Conservation (phyloP, 2,797 vertebrate genomes). For the Fundulus diaphanus region DNA sequence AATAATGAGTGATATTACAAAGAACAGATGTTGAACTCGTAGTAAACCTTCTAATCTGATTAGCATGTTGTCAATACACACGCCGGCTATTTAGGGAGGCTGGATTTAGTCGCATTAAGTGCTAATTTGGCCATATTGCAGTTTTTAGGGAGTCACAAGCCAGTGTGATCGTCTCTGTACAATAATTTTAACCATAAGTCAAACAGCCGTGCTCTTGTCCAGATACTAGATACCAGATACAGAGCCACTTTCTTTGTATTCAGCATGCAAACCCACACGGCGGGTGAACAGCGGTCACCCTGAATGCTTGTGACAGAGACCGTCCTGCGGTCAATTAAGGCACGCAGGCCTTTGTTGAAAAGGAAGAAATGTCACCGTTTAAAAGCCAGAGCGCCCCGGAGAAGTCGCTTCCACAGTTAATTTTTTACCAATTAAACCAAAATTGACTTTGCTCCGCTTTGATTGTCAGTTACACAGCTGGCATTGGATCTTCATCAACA, state of each 20-base stretch:
- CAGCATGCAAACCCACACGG: slow-evolving; percentile 9
- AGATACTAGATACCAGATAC: slow-evolving; percentile 22
- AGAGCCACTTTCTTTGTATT: background rate
- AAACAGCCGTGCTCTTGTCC: background rate
- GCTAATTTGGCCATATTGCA: slow-evolving; percentile 30
- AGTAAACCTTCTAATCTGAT: slow-evolving; percentile 69
- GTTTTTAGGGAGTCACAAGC: slow-evolving; percentile 25
- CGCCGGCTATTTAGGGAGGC: slow-evolving; percentile 48
- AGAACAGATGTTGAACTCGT: slow-evolving; percentile 69
- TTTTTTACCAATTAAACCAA: slow-evolving; percentile 64
- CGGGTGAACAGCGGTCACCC: slow-evolving; percentile 15
- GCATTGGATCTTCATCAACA: slow-evolving; percentile 68
- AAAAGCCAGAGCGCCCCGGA: slow-evolving; percentile 20
- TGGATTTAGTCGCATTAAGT: slow-evolving; percentile 30
- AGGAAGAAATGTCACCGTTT: slow-evolving; percentile 43
- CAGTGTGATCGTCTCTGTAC: slow-evolving; percentile 34
- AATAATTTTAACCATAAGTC: slow-evolving; percentile 38
- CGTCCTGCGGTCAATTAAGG: slow-evolving; percentile 41
- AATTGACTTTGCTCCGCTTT: slow-evolving; percentile 64
- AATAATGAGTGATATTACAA: slow-evolving; percentile 67
- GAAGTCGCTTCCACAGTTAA: slow-evolving; percentile 49
- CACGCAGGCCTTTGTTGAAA: slow-evolving; percentile 15
- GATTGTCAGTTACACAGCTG: slow-evolving; percentile 64
- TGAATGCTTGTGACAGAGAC: slow-evolving; percentile 11
- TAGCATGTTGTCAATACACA: slow-evolving; percentile 65